Base-by-base conservation (phyloP, 2,888 invertebrate species). In the Chydorus sphaericus region DNA sequence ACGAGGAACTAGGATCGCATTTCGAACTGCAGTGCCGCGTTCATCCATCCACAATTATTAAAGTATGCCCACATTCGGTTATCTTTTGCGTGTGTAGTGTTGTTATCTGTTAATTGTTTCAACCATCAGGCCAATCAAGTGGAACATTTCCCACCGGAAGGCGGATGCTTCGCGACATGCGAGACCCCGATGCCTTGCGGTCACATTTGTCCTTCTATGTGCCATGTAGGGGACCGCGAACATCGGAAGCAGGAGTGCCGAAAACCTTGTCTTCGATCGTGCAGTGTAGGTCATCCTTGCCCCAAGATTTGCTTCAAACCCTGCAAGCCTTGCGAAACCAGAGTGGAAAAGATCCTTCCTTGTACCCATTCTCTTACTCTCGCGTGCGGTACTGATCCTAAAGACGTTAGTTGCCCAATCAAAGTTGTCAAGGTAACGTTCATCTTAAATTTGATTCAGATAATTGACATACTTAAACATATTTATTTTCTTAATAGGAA, bases 101-200 rank as follows among this genome's bases (percentile, higher is more conserved):
- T 11, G 10, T 48, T 48, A 2, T 14, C 29, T 30, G 16, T 6
- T 36, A 39, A 26, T 36, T 10, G 2, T 11, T 36, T 5, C 3
- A 23, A 16, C 20, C 26, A 8, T 52, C 18, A 52, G 44, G 48
- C 59, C 2, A 38, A 7, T 8, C 52, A 36, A 4, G 54, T 57
- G 11, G 54, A 59, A n/a, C 59, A 59, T 14, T 63, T 64, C 53
- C 62, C 64, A 37, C 55, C 61, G 4, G 68, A 67, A 56, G 71
- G 71, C 20, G 70, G 71, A 1, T 72, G 71, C 59, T 44, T 38
- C 29, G 30, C 60, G 26, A 59, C 59, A 4, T 72, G 71, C 60
- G 59, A 62, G 10, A 51, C 59, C 33, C 56, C 63, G 26, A 61
- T 69, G 38, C 33, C 56, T 7, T 72, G 72, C 60, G 70, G 70